phyloP scores from a whole-genome alignment of 1,140 invertebrate species.

The Platyscapa corneri region DNA sequence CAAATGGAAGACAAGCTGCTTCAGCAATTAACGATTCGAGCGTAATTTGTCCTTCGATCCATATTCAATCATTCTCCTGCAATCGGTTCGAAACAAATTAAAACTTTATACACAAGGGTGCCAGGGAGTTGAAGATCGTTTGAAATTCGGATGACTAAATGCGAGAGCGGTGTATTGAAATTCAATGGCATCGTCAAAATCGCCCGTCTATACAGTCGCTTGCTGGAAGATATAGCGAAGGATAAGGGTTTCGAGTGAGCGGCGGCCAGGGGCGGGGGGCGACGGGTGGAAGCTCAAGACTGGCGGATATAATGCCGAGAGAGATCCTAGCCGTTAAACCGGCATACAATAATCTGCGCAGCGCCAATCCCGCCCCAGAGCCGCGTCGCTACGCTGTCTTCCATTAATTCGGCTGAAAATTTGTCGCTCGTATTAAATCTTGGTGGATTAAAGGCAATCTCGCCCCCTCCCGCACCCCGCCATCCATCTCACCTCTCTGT shows the following conservation, averaged over 20 bases:
- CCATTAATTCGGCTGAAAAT: constrained; percentile 72
- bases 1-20: not conserved
- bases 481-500: constrained; percentile 39
- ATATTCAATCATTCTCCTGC: constrained; percentile 39
- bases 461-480: constrained; percentile 49
- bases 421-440: constrained; percentile 73
- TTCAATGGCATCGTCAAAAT: constrained; percentile 54
- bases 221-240: constrained; percentile 50
- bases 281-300: constrained; percentile 58
- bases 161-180: constrained; percentile 52
- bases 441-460: constrained; percentile 71
- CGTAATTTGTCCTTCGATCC: constrained; percentile 22
- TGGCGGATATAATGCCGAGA: constrained; percentile 67
- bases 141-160: constrained; percentile 53
- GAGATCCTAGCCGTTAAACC: constrained; percentile 69
- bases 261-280: constrained; percentile 31
- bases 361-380: constrained; percentile 64
- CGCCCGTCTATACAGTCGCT: constrained; percentile 45
- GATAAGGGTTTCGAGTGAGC: constrained; percentile 22
- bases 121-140: constrained; percentile 48
- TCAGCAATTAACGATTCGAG: constrained; percentile 38
- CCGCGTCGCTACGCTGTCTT: constrained; percentile 59
- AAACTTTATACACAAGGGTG: constrained; percentile 45
- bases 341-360: constrained; percentile 71
- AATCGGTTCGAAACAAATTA: constrained; percentile 50